Percentiles rank a stretch among this genome's conserved stretches.
Conservation (phyloP, 2,113 vertebrate genomes). For the Cavia porcellus region DNA sequence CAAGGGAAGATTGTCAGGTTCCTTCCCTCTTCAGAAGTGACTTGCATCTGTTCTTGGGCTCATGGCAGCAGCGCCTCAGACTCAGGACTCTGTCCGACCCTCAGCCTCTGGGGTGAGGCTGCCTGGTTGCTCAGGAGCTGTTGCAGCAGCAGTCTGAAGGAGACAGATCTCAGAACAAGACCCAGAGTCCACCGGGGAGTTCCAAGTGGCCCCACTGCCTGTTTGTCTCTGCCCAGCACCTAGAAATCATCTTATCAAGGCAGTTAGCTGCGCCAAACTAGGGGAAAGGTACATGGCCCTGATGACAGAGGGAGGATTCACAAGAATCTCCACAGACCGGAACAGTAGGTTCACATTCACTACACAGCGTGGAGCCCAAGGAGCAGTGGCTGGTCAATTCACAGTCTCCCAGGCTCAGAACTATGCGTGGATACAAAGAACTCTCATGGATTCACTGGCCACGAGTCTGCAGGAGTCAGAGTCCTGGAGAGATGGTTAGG, state of each 20-base stretch:
- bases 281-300: accelerated
- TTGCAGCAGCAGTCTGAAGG: not conserved
- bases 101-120: not conserved
- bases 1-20: not conserved
- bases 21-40: not conserved
- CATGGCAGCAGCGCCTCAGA: accelerated
- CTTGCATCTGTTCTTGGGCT: not conserved
- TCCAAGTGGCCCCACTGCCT: not conserved
- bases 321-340: not conserved
- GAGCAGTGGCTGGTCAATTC: not conserved
- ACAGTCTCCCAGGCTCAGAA: not conserved
- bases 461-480: not conserved
- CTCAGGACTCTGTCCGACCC: not conserved
- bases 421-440: constrained; percentile 29
- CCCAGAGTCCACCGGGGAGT: no score
- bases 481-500: not conserved
- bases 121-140: not conserved
- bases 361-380: not conserved
- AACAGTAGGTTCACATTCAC: not conserved
- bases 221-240: not conserved
- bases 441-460: not conserved
- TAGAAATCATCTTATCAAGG: constrained; percentile 2
- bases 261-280: not conserved
- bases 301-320: not conserved
- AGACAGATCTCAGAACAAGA: not conserved